These are phyloP conservation scores for Lepus timidus DNA, from an alignment of 2,113 vertebrate genomes.

Conservation along the genomic window DNA sequence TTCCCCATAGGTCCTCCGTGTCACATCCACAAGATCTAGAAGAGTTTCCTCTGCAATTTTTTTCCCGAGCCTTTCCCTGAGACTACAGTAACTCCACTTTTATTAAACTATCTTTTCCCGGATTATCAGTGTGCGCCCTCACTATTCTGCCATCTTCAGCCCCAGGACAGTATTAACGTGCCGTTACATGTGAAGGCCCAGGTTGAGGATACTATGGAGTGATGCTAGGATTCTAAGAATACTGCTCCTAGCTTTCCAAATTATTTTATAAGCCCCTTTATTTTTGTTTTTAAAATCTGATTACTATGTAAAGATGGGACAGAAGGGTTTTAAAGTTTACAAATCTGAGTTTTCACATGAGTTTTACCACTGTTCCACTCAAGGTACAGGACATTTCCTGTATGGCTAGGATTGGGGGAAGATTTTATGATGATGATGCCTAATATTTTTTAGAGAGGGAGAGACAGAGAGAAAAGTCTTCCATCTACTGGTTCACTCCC, in stretches of 20 bases:
- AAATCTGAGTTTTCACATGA: neutral
- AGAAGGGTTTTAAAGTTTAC: neutral
- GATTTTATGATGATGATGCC: neutral
- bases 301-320: neutral
- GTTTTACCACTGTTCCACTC: neutral
- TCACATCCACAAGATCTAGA: too few species aligned
- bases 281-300: slow-evolving; percentile 31
- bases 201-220: neutral
- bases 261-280: slow-evolving; percentile 25
- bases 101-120: too few species aligned
- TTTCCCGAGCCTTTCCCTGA: too few species aligned
- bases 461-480: too few species aligned
- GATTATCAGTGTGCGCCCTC: too few species aligned
- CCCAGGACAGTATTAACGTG: neutral
- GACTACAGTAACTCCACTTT: too few species aligned
- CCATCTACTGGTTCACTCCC: too few species aligned
- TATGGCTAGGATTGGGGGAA: neutral
- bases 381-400: neutral
- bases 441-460: neutral
- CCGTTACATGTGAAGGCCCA: slow-evolving; percentile 3
- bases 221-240: slow-evolving; percentile 29
- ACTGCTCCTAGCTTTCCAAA: neutral
- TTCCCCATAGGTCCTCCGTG: too few species aligned
- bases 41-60: too few species aligned
- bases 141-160: too few species aligned